Conservation (phyloP, 2,797 vertebrate species). For the Gymnothorax javanicus region DNA sequence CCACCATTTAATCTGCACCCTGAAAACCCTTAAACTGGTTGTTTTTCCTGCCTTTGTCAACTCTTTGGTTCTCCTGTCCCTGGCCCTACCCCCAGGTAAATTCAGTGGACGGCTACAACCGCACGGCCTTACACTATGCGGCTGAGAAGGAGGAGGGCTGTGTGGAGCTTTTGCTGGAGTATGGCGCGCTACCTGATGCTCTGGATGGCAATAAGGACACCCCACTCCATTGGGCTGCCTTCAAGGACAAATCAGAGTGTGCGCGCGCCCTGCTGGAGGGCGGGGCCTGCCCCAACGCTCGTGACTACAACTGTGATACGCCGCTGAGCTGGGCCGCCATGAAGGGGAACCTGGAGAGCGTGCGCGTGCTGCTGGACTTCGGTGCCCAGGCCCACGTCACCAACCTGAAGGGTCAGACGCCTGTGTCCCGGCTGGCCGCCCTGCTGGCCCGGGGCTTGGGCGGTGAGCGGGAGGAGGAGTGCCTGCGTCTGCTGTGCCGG, state of each 20-base stretch:
- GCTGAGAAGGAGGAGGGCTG: conserved; percentile 94
- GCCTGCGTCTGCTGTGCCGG: conserved; percentile 87
- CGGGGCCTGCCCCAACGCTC: conserved; percentile 83
- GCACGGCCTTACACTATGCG: conserved; percentile 93
- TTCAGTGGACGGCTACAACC: conserved; percentile 92
- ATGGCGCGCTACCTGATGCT: conserved; percentile 87
- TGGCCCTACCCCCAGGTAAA: conserved; percentile 80
- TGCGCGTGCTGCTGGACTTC: conserved; percentile 88
- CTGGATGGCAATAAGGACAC: conserved; percentile 95
- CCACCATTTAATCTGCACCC: not conserved
- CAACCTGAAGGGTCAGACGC: conserved; percentile 93
- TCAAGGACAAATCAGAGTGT: conserved; percentile 93
- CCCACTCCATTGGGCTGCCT: conserved; percentile 95
- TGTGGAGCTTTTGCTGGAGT: conserved; percentile 91
- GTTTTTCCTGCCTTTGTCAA: not conserved
- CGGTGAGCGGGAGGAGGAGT: conserved; percentile 89
- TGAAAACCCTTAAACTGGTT: not conserved
- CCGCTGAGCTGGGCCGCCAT: conserved; percentile 97
- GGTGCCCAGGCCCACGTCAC: conserved; percentile 88
- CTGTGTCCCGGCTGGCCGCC: conserved; percentile 87
- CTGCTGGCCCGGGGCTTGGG: conserved; percentile 88
- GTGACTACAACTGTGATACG: conserved; percentile 93
- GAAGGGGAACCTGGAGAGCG: conserved; percentile 95
- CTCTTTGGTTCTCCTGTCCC: conserved; percentile 4
- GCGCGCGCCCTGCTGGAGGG: conserved; percentile 87